Percentiles rank a stretch among this genome's conserved stretches.
Conservation (phyloP, 1,140 invertebrate genomes). For the Adoxophyes honmai region DNA sequence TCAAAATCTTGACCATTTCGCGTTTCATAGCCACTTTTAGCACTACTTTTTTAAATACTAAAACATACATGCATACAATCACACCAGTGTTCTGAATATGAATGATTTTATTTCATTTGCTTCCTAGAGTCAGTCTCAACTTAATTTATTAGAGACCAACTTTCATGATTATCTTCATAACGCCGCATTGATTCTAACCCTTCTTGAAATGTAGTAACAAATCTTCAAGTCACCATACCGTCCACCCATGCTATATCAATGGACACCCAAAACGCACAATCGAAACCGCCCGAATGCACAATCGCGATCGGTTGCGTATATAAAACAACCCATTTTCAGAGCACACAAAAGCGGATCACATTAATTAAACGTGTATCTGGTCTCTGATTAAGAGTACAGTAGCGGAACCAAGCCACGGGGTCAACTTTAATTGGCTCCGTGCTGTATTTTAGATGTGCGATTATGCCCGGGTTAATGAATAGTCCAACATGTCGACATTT, state of each 20-base stretch:
- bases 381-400: slow-evolving; percentile 66
- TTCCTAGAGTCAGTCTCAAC: too few relatives aligned
- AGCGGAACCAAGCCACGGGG: slow-evolving; percentile 54
- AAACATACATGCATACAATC: too few relatives aligned
- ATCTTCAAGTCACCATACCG: too few relatives aligned
- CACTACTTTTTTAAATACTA: too few relatives aligned
- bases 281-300: slow-evolving; percentile 1
- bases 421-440: slow-evolving; percentile 66
- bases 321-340: slow-evolving; percentile 39
- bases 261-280: not conserved
- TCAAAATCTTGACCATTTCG: too few relatives aligned
- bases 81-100: too few relatives aligned
- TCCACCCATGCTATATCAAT: not conserved
- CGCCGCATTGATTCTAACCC: too few relatives aligned
- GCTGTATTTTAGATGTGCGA: slow-evolving; percentile 65
- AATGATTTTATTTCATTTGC: too few relatives aligned
- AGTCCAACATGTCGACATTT: slow-evolving; percentile 57
- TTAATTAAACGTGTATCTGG: slow-evolving; percentile 67
- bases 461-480: slow-evolving; percentile 66
- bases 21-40: too few relatives aligned
- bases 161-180: too few relatives aligned
- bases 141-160: too few relatives aligned
- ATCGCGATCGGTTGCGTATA: slow-evolving; percentile 9
- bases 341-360: slow-evolving; percentile 58
- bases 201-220: too few relatives aligned